Conservation (phyloP, 2,113 vertebrate genomes). For the Nansenia antarctica region DNA sequence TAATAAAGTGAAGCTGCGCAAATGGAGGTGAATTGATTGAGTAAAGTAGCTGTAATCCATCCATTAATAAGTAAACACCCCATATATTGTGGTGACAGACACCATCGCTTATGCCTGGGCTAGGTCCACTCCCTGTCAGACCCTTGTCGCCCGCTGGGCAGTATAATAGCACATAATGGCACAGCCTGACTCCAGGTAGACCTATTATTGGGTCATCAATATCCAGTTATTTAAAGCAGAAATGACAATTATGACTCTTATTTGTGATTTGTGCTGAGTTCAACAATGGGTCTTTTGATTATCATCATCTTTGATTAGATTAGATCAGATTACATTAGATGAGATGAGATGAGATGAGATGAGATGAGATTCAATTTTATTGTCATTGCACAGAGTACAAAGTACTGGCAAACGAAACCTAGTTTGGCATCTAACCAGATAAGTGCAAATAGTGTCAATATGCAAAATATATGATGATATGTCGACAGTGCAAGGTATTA, state of each 20-base stretch:
- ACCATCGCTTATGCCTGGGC: neutral
- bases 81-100: conserved; percentile 45
- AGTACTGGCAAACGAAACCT: no score
- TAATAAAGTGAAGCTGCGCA: conserved; percentile 60
- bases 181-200: neutral
- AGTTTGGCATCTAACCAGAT: no score
- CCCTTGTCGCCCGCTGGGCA: neutral
- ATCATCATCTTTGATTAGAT: no score
- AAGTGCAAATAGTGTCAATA: no score
- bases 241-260: neutral
- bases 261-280: neutral
- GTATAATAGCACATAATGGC: neutral
- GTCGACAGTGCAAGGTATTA: no score
- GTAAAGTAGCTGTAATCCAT: conserved; percentile 61
- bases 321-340: no score
- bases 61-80: conserved; percentile 69
- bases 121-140: neutral
- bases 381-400: no score
- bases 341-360: no score
- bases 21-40: conserved; percentile 64
- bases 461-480: no score
- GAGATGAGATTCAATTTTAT: no score
- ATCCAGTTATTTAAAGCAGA: neutral
- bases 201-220: neutral
- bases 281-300: neutral